Evolutionary conservation across 2,888 invertebrate species (phyloP).

Genomic region (Yponomeuta malinellus): DNA sequence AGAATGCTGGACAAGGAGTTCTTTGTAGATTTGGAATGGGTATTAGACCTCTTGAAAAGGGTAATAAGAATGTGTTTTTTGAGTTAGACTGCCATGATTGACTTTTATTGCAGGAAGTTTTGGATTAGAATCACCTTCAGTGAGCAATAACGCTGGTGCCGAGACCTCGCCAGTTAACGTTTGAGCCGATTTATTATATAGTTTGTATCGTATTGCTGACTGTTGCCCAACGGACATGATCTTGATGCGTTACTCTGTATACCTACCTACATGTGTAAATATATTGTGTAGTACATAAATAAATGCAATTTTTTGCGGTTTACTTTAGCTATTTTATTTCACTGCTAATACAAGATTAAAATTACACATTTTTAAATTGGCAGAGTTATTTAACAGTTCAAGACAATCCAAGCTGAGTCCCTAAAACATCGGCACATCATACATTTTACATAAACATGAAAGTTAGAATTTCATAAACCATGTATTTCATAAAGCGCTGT

Average conservation of each 20-base stretch:
- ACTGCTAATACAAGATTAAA: not conserved
- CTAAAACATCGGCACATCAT: too few relatives aligned
- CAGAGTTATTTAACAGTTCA: too few relatives aligned
- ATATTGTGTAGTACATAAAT: slow-evolving; percentile 56
- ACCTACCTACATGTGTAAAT: slow-evolving; percentile 61
- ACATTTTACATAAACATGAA: too few relatives aligned
- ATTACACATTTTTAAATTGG: too few relatives aligned
- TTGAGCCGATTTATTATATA: slow-evolving; percentile 45
- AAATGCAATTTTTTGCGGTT: slow-evolving; percentile 62
- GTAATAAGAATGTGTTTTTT: not conserved
- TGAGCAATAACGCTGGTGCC: slow-evolving; percentile 31
- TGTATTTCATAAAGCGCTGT: too few relatives aligned
- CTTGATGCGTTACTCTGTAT: slow-evolving; percentile 63
- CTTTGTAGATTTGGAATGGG: not conserved
- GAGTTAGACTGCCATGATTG: not conserved
- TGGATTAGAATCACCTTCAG: not conserved
- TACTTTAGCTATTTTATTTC: slow-evolving; percentile 24
- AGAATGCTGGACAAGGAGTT: not conserved
- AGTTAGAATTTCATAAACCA: too few relatives aligned
- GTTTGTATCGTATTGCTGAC: slow-evolving; percentile 52
- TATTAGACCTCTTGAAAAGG: not conserved
- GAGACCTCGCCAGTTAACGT: slow-evolving; percentile 39
- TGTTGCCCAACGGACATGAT: slow-evolving; percentile 71
- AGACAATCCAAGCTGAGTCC: too few relatives aligned
- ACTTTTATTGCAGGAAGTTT: not conserved